Conservation (phyloP, 2,113 vertebrate species). For the Lepus europaeus region DNA sequence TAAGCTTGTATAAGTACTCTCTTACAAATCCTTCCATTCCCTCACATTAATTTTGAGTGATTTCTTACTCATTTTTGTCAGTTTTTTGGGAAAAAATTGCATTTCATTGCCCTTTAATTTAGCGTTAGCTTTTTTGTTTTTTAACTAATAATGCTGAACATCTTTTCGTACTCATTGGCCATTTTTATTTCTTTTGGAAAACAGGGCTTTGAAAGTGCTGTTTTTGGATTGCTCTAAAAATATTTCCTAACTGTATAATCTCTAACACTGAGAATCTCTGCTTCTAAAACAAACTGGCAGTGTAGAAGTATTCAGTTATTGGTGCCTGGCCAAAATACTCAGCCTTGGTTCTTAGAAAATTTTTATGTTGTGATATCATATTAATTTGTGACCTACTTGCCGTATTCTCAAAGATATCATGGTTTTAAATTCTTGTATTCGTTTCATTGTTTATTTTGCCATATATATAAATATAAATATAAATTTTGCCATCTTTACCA, state of each 20-base stretch:
- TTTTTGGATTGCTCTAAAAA: slow-evolving; percentile 36
- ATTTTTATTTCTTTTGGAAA: slow-evolving; percentile 58
- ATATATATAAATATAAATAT: neutral
- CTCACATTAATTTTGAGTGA: neutral
- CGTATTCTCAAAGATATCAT: slow-evolving; percentile 38
- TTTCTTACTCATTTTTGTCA: slow-evolving; percentile 11
- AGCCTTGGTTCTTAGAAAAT: slow-evolving; percentile 46
- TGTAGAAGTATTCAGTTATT: neutral
- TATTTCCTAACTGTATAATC: slow-evolving; percentile 25
- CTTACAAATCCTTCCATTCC: neutral
- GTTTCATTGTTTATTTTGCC: slow-evolving; percentile 3
- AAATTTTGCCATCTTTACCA: slow-evolving; percentile 6
- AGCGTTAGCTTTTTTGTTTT: neutral
- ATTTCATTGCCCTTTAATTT: neutral
- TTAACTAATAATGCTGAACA: neutral
- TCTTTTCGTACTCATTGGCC: neutral
- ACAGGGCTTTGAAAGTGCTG: neutral
- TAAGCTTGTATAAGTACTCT: too few relatives aligned
- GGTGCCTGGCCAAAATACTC: slow-evolving; percentile 1
- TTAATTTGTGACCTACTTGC: slow-evolving; percentile 30
- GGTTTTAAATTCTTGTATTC: slow-evolving; percentile 23
- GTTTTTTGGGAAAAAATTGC: neutral
- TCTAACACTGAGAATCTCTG: neutral
- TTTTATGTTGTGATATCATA: slow-evolving; percentile 26
- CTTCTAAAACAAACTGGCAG: slow-evolving; percentile 46